These are phyloP conservation scores for Fulica atra DNA, from an alignment of 2,113 vertebrate genomes.

Conservation along the genomic window DNA sequence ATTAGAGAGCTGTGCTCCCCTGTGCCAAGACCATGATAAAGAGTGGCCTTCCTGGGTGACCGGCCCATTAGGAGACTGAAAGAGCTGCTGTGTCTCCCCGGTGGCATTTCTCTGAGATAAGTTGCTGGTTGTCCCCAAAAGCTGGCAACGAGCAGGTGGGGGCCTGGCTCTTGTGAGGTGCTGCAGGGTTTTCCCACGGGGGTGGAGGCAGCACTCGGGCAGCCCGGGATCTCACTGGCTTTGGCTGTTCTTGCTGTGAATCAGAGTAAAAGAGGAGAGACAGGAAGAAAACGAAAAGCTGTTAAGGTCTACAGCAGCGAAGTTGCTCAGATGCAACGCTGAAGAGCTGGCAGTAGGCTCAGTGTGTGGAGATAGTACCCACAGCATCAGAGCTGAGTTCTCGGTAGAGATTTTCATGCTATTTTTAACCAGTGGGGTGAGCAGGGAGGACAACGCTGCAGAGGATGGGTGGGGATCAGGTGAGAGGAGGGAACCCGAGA, in stretches of 20 bases:
- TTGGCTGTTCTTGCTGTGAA: background rate
- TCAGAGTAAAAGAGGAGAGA: background rate
- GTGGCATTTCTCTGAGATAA: background rate
- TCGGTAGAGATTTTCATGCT: background rate
- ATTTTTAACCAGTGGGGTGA: fast-evolving
- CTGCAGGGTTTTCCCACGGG: background rate
- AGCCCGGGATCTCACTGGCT: background rate
- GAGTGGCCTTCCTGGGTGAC: background rate
- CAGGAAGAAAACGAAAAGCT: background rate
- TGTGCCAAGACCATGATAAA: background rate
- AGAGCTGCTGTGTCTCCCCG: background rate
- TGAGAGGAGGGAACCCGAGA: background rate
- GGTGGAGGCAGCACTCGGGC: background rate
- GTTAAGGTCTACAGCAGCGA: background rate
- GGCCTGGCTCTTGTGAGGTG: background rate
- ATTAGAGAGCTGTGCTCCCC: background rate
- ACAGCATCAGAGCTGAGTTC: background rate
- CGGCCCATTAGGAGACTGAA: background rate
- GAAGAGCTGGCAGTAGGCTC: background rate
- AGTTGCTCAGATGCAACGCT: background rate
- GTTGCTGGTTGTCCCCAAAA: background rate
- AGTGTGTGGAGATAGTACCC: fast-evolving
- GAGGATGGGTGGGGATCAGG: slow-evolving; percentile 38
- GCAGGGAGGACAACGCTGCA: background rate
- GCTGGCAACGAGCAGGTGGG: background rate